A percentile compares a stretch with the other conserved stretches of the same genome.
phyloP scores from a whole-genome alignment of 2,888 invertebrate genomes.

The Amphipoea oculea region DNA sequence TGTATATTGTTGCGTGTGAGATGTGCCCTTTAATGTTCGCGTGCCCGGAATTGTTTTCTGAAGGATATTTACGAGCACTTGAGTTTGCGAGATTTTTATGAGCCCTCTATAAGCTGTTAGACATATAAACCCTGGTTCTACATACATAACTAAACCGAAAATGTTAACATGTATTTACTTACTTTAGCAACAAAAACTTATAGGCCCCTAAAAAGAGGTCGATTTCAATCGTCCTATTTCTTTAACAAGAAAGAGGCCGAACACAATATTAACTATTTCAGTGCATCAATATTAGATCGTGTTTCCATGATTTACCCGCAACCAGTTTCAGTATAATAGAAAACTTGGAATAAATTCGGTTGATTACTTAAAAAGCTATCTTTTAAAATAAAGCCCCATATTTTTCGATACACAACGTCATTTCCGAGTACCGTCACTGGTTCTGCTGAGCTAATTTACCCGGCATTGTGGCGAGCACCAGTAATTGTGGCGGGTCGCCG shows the following conservation, averaged over 20 bases:
- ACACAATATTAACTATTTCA: background rate
- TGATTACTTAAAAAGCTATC: background rate
- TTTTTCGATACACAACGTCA: slow-evolving; percentile 28
- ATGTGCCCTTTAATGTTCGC: slow-evolving; percentile 40
- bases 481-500: slow-evolving; percentile 30
- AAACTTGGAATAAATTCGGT: slow-evolving; percentile 19
- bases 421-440: slow-evolving; percentile 41
- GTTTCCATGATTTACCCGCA: background rate
- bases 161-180: slow-evolving; percentile 8
- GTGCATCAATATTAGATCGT: background rate
- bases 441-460: slow-evolving; percentile 46
- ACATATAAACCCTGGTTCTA: slow-evolving; percentile 20
- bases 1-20: slow-evolving; percentile 49
- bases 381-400: slow-evolving; percentile 19
- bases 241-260: background rate
- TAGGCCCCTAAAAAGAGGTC: background rate
- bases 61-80: slow-evolving; percentile 49
- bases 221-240: background rate
- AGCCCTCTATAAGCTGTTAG: slow-evolving; percentile 15
- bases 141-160: slow-evolving; percentile 15
- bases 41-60: slow-evolving; percentile 49
- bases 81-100: slow-evolving; percentile 35
- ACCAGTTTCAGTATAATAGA: background rate
- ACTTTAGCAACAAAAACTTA: background rate
- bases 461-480: slow-evolving; percentile 30